phyloP scores from a whole-genome alignment of 2,797 vertebrate genomes.

The Psittacula echo region DNA sequence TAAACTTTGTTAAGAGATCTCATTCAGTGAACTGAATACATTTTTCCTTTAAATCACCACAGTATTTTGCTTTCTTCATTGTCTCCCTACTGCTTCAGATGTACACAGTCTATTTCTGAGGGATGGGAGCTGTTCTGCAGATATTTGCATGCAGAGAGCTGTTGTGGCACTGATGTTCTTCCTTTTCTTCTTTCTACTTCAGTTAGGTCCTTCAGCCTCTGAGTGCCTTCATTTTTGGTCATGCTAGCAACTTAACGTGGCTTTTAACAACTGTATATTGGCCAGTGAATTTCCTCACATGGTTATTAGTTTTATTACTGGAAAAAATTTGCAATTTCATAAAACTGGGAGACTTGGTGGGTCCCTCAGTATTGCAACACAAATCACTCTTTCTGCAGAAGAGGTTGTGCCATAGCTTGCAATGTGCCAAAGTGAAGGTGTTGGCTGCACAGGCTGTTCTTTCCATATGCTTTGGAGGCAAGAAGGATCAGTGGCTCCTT shows the following conservation, averaged over 20 bases:
- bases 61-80: background rate
- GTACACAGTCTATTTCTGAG: background rate
- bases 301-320: background rate
- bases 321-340: background rate
- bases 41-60: background rate
- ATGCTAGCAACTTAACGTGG: background rate
- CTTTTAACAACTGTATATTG: background rate
- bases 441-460: background rate
- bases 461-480: background rate
- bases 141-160: background rate
- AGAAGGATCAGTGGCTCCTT: background rate
- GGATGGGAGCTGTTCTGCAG: background rate
- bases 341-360: background rate
- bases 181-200: background rate
- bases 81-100: background rate
- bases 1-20: background rate
- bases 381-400: background rate
- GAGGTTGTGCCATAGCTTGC: background rate
- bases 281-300: background rate
- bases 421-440: fast-evolving
- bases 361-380: background rate
- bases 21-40: background rate
- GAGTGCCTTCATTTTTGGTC: background rate
- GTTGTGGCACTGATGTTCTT: background rate
- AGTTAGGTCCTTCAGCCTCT: background rate